A percentile compares a stretch with the other conserved stretches of the same genome.
These are phyloP conservation scores for Bombus waltoni DNA, from an alignment of 1,140 invertebrate genomes.

Conservation along the genomic window DNA sequence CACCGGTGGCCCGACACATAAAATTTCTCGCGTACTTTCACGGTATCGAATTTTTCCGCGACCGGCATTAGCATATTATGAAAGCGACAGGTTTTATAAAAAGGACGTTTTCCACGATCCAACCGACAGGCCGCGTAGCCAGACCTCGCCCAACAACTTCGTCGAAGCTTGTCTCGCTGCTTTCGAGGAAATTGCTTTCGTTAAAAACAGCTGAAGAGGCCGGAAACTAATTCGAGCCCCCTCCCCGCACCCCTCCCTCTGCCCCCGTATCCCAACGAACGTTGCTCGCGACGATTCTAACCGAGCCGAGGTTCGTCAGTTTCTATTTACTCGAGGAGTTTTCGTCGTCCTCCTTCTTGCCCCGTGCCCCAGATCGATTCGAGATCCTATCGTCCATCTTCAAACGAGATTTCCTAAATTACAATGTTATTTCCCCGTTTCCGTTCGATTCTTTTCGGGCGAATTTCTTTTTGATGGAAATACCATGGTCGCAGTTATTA, in stretches of 20 bases:
- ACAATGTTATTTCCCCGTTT: not conserved
- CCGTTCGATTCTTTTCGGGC: not conserved
- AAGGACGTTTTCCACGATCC: conserved; percentile 45
- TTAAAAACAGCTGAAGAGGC: conserved; percentile 21
- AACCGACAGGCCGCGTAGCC: not conserved
- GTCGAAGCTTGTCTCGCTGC: conserved; percentile 2
- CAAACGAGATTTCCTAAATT: conserved; percentile 13
- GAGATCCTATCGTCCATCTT: not conserved
- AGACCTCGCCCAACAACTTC: not conserved
- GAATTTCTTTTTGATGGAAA: not conserved
- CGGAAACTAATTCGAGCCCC: conserved; percentile 36
- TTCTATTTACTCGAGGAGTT: conserved; percentile 4
- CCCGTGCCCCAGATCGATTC: not conserved
- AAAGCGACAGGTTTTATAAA: conserved; percentile 50
- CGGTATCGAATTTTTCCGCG: conserved; percentile 54
- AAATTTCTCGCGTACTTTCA: conserved; percentile 55
- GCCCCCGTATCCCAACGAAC: conserved; percentile 1
- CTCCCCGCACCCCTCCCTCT: too few species aligned
- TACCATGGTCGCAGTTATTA: not conserved
- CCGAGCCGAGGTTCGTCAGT: conserved; percentile 8
- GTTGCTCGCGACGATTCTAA: not conserved
- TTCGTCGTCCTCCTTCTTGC: not conserved
- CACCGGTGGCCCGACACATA: conserved; percentile 4
- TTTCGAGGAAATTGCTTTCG: conserved; percentile 30
- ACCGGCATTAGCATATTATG: conserved; percentile 60